Base-by-base conservation (phyloP, 2,113 vertebrate species). In the Protomyctophum bolini region DNA sequence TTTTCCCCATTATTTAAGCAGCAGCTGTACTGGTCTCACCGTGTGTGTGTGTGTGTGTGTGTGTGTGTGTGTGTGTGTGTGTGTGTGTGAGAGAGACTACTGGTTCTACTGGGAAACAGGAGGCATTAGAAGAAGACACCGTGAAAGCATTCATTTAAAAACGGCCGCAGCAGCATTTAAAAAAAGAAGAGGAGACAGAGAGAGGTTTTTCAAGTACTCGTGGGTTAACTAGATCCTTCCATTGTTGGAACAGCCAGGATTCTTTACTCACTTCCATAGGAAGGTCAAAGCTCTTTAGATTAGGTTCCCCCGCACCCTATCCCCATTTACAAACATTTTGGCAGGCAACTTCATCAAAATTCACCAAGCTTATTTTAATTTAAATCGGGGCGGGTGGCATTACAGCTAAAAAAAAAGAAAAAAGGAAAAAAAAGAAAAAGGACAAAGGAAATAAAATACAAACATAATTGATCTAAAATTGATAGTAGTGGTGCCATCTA, bases 201-300 rank as follows among this genome's bases (percentile, higher is more conserved):
- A 94, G 90, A 94, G 91, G 93, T 93, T 92, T 78, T 89, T 95
- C 93, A 95, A 94, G 93, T 94, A 94, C 33, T 92, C 87, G 92
- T 92, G 72, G 92, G 91, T 82, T 11, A 90, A 91, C 83, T 90
- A 94, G 87, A 89, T 92, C 94, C 91, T 93, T 92, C 93, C 92
- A 88, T 92, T 88, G 89, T 77, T 28, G 87, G 84, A 94, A 91
- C 91, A 94, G 94, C 95, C 94, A 94, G 94, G 94, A 94, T 94
- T 93, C 91, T 87, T 91, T 91, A 92, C 89, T 94, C 92, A 96
- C 98, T 99, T 99, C 97, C 97, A 99, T 97, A 99, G 97, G 97
- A 99, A 98, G 98, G 89, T 90, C 87, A 89, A 92, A 85, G 87
- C 88, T 82, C 61, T 83, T 68, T 76, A 21, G 21, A 21, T 63